Evolutionary conservation across 1,140 invertebrate genomes (phyloP).

Genomic region (Rhagoletis zephyria): DNA sequence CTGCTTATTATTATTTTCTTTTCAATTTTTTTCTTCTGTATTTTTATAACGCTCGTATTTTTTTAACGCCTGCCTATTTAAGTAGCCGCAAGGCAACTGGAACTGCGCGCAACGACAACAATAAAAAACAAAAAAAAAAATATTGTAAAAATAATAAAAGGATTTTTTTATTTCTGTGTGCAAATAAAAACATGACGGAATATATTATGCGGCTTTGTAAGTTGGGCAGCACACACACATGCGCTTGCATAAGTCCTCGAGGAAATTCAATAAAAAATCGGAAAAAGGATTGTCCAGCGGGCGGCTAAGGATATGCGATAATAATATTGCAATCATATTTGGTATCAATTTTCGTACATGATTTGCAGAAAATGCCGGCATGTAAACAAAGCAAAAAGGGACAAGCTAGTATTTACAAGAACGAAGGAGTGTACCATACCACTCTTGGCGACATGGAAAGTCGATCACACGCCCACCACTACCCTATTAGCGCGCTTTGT

Average conservation of each 20-base stretch:
- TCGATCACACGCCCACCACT: neutral
- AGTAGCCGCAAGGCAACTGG: conserved; percentile 53
- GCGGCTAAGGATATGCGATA: conserved; percentile 27
- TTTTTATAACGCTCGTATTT: neutral
- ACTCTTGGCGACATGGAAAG: neutral
- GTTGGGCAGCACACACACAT: conserved; percentile 53
- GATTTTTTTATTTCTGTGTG: neutral
- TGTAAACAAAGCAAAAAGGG: neutral
- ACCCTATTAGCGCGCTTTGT: neutral
- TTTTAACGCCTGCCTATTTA: conserved; percentile 38
- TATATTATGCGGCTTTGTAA: conserved; percentile 19
- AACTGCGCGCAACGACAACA: conserved; percentile 61
- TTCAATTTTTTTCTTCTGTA: neutral
- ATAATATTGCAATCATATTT: conserved; percentile 63
- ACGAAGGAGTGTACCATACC: neutral
- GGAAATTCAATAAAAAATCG: conserved; percentile 55
- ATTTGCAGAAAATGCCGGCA: conserved; percentile 60
- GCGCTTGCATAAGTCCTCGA: conserved; percentile 70
- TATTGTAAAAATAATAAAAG: neutral
- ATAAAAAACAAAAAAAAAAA: neutral
- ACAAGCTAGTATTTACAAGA: too few species aligned
- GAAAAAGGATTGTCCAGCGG: conserved; percentile 22
- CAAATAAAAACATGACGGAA: too few species aligned
- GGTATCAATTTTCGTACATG: conserved; percentile 70
- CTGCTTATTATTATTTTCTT: conserved; percentile 19